These are phyloP conservation scores for Poeciliopsis turneri DNA, from an alignment of 2,797 vertebrate species.

Conservation along the genomic window DNA sequence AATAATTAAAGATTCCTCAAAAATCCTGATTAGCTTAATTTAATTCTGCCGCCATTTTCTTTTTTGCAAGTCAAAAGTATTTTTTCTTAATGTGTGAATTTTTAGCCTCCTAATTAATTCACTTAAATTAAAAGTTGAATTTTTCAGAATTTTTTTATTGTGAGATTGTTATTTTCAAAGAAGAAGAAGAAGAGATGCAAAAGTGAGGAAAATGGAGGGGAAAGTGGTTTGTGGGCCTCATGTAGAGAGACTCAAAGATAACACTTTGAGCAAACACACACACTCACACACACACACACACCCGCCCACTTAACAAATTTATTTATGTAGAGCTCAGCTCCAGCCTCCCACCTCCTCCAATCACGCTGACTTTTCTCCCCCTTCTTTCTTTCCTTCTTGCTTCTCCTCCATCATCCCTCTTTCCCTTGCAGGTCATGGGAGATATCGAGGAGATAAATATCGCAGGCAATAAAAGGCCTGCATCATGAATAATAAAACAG, in stretches of 20 bases:
- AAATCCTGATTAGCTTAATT: background rate
- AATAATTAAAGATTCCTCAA: background rate
- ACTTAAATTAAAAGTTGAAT: background rate
- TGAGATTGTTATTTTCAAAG: background rate
- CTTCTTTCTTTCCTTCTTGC: constrained; percentile 15
- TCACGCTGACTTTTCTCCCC: constrained; percentile 38
- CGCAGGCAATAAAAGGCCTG: constrained; percentile 81
- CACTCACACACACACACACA: constrained; percentile 55
- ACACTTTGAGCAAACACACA: constrained; percentile 40
- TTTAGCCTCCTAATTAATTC: background rate
- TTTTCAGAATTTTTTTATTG: background rate
- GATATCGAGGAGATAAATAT: constrained; percentile 82
- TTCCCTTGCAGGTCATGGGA: constrained; percentile 71
- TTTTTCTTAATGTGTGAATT: background rate
- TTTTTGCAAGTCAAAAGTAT: background rate
- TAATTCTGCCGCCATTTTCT: background rate
- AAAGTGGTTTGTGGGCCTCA: constrained; percentile 49
- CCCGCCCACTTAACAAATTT: constrained; percentile 76
- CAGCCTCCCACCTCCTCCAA: constrained; percentile 55
- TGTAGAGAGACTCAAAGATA: constrained; percentile 49
- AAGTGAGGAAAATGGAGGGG: constrained; percentile 16
- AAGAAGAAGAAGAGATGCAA: background rate
- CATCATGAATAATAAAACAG: constrained; percentile 88
- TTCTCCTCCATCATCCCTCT: constrained; percentile 34
- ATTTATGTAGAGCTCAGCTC: constrained; percentile 71